Evolutionary conservation across 2,888 invertebrate species (phyloP).

Genomic region (Napeogenes sylphis): DNA sequence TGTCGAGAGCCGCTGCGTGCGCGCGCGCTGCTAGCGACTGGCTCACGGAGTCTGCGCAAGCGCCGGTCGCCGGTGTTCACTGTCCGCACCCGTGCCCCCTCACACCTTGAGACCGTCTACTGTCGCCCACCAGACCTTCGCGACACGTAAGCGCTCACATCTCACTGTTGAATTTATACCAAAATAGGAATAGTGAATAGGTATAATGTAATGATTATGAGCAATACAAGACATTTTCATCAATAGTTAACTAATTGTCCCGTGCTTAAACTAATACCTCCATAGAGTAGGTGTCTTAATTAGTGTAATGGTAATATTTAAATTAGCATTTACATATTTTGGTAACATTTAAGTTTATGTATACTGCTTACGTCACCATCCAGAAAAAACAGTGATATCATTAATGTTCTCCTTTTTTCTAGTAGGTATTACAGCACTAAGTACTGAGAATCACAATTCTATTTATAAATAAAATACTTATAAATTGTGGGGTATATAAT

Average conservation of each 20-base stretch:
- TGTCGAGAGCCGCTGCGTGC: conserved; percentile 58
- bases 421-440: too few species aligned
- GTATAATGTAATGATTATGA: conserved; percentile 42
- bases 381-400: too few species aligned
- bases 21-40: conserved; percentile 71
- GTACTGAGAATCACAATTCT: too few species aligned
- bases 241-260: conserved; percentile 16
- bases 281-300: neutral
- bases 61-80: conserved; percentile 33
- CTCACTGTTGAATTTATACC: conserved; percentile 67
- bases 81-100: conserved; percentile 38
- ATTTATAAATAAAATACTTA: too few species aligned
- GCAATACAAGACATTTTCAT: conserved; percentile 24
- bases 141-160: conserved; percentile 74
- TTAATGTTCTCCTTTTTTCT: too few species aligned
- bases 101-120: conserved; percentile 45
- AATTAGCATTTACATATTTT: too few species aligned
- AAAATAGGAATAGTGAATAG: conserved; percentile 61
- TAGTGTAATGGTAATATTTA: too few species aligned
- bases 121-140: conserved; percentile 58
- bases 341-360: too few species aligned
- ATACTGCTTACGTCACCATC: too few species aligned
- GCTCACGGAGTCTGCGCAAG: conserved; percentile 65
- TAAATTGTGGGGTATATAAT: too few species aligned
- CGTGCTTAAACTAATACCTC: conserved; percentile 3